Base-by-base conservation (phyloP, 2,113 vertebrate species). In the Phaetusa simplex region DNA sequence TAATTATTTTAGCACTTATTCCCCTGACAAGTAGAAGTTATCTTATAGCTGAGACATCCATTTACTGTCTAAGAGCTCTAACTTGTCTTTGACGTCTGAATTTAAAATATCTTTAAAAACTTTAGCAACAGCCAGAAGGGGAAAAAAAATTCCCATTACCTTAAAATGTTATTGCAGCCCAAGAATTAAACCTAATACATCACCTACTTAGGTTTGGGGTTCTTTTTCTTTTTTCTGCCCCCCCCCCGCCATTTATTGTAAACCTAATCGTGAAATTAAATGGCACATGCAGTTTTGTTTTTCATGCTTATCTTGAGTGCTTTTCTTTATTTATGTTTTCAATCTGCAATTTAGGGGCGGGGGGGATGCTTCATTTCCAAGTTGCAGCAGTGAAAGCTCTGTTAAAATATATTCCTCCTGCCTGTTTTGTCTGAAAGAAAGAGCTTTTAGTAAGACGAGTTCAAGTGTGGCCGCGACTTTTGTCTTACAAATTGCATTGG, bases 1-100 rank as follows among this genome's bases (percentile, higher is more conserved):
- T 95, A 27, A 85, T 96, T 96, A 92, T 82, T 88, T 88, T 90
- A 92, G 79, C 82, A 74, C 84, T 83, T 62, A 90, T 82, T 90
- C 61, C 40, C 82, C 59, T 91, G 93, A 79, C 80, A 77, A 84
- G 72, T 2, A 58, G 91, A 69, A 95, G 65, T 90, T 72, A 74
- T 95, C 93, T 78, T 65, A 15, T 2, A 56, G 72, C 84, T 34
- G 18, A 43, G 77, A 27, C 76, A 86, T 43, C 78, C 78, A 85
- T 92, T 97, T 82, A 11, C 32, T 43, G 70, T 29, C 87, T 73
- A 36, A 83, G 58, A 65, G 87, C 88, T 30, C 58, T 47, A 76
- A 56, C 67, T 80, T 66, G 78, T 52, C 86, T 80, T 66, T 64
- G 89, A 90, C 36, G n/a, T 79, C 80, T 94, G 87, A 73, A 94